Conservation (phyloP, 37 sponge, comb jelly and placozoan species). For the Cladorhizidae sp. region DNA sequence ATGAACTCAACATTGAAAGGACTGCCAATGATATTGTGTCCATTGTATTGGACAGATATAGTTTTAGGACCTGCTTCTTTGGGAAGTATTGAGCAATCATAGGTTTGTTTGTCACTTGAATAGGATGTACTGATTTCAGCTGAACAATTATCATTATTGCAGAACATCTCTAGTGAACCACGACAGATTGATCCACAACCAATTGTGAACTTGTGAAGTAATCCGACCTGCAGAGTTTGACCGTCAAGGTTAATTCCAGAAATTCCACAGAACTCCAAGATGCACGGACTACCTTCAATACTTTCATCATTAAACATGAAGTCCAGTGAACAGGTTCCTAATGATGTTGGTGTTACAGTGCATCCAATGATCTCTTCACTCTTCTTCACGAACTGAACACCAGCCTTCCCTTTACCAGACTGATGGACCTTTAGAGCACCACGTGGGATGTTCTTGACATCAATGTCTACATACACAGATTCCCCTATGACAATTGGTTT, state of each 20-base stretch:
- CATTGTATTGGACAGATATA: conserved; percentile 42
- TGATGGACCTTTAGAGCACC: conserved; percentile 60
- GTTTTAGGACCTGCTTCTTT: conserved; percentile 9
- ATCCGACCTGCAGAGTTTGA: conserved; percentile 11
- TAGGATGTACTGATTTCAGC: conserved; percentile 25
- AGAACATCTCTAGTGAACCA: conserved; percentile 39
- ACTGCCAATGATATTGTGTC: conserved; percentile 53
- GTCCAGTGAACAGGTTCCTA: conserved; percentile 40
- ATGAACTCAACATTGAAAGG: conserved; percentile 64
- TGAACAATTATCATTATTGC: conserved; percentile 13
- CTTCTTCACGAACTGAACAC: conserved; percentile 21
- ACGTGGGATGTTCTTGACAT: conserved; percentile 50
- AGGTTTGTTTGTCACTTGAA: conserved; percentile 4
- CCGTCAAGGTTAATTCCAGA: conserved; percentile 28
- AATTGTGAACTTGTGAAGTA: conserved; percentile 28
- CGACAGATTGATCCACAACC: conserved; percentile 27
- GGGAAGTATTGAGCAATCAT: conserved; percentile 38
- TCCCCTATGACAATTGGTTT: conserved; percentile 35
- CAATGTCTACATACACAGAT: conserved; percentile 38
- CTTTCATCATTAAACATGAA: conserved; percentile 44
- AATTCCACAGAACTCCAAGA: neutral
- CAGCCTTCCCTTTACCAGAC: conserved; percentile 31
- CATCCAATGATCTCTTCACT: conserved; percentile 36
- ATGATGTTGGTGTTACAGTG: conserved; percentile 12
- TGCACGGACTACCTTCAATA: conserved; percentile 74